A percentile compares a stretch with the other conserved stretches of the same genome.
Evolutionary conservation across 2,797 vertebrate species (phyloP).

Genomic region (Capromys pilorides): DNA sequence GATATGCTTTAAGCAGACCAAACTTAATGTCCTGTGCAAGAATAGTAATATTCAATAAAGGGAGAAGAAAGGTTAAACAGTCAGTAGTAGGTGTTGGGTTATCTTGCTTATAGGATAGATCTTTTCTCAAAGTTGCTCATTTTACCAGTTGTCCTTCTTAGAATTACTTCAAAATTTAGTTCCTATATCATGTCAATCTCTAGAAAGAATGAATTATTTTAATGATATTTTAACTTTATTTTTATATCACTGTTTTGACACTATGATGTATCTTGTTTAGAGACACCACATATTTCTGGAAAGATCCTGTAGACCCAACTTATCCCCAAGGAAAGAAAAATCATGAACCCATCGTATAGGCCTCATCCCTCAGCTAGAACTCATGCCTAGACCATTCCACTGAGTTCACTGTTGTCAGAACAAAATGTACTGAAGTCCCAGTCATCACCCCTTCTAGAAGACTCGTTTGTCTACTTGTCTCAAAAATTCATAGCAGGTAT

Average conservation of each 20-base stretch:
- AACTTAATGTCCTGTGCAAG: not conserved
- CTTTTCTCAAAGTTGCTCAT: not conserved
- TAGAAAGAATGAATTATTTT: conserved; percentile 1
- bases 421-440: not conserved
- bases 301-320: not conserved
- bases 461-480: not conserved
- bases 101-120: not conserved
- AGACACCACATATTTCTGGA: not conserved
- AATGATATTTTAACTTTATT: not conserved
- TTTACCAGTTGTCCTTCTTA: not conserved
- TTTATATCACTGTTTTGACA: conserved; percentile 31
- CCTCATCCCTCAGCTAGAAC: not conserved
- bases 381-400: not conserved
- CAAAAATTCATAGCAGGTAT: not conserved
- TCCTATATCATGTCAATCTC: not conserved
- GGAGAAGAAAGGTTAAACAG: not conserved
- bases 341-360: too few species aligned
- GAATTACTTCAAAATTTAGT: conserved; percentile 12
- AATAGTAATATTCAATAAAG: not conserved
- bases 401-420: not conserved
- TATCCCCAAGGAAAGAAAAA: not conserved
- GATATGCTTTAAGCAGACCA: conserved; percentile 38
- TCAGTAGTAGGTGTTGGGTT: not conserved
- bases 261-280: not conserved
- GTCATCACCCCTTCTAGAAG: not conserved